Percentiles rank a stretch among this genome's conserved stretches.
These are phyloP conservation scores for Myripristis murdjan DNA, from an alignment of 2,797 vertebrate species.

Conservation along the genomic window DNA sequence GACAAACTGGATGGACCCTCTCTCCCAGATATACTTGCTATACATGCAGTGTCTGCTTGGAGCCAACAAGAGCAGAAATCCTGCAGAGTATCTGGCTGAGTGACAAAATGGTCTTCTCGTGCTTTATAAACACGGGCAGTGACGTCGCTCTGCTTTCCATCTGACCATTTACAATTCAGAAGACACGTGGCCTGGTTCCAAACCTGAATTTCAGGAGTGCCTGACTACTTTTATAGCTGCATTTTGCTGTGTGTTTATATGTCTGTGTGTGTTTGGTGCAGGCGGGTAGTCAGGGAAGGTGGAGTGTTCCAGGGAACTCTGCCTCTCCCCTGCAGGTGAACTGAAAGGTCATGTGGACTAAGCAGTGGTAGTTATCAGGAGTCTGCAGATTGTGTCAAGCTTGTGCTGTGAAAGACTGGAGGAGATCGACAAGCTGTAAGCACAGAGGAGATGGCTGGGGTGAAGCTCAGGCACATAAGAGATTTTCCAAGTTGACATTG, in stretches of 20 bases:
- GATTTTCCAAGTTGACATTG: conserved; percentile 41
- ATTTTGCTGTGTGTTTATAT: neutral
- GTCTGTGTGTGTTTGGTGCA: neutral
- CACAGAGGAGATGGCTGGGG: conserved; percentile 16
- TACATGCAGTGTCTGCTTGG: neutral
- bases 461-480: conserved; percentile 20
- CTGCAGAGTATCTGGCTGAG: neutral
- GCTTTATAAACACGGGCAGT: too few relatives aligned
- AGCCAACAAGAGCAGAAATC: too few relatives aligned
- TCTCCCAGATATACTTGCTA: neutral
- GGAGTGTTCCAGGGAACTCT: conserved; percentile 33
- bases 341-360: conserved; percentile 71
- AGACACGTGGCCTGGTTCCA: too few relatives aligned
- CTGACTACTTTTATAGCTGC: too few relatives aligned
- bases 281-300: conserved; percentile 27
- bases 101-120: neutral
- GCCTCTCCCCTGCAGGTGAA: conserved; percentile 68
- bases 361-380: conserved; percentile 52
- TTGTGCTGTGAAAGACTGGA: conserved; percentile 23
- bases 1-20: neutral
- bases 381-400: conserved; percentile 35
- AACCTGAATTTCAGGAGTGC: too few relatives aligned
- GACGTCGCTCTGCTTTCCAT: neutral
- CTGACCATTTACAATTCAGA: neutral
- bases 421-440: conserved; percentile 48